Conservation (phyloP, 2,888 invertebrate genomes). For the Listrodromus nycthemerus region DNA sequence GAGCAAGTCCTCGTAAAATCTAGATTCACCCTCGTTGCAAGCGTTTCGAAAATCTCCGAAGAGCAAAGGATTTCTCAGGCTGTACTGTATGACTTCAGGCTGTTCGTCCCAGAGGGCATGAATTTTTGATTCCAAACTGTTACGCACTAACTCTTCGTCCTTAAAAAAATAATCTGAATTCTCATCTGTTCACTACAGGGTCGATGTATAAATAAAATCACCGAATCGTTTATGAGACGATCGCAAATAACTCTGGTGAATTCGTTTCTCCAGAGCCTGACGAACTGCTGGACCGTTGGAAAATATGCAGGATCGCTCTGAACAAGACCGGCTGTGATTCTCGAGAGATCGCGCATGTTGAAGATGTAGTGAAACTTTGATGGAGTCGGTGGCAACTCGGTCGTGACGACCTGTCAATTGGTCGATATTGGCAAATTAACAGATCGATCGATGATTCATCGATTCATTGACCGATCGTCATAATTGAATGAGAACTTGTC, state of each 20-base stretch:
- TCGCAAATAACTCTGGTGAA: slow-evolving; percentile 95
- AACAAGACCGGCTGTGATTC: slow-evolving; percentile 93
- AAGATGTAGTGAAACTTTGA: slow-evolving; percentile 98
- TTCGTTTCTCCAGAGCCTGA: slow-evolving; percentile 97
- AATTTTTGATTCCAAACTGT: slow-evolving; percentile 87
- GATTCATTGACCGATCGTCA: background rate
- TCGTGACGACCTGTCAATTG: slow-evolving; percentile 87
- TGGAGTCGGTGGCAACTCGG: slow-evolving; percentile 95
- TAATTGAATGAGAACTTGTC: too few species aligned
- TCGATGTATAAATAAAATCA: slow-evolving; percentile 75
- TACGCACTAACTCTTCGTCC: slow-evolving; percentile 89
- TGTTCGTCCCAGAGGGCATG: slow-evolving; percentile 86
- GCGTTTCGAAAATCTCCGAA: slow-evolving; percentile 96
- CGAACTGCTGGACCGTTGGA: slow-evolving; percentile 88
- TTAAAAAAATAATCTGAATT: slow-evolving; percentile 74
- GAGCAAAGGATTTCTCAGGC: slow-evolving; percentile 92
- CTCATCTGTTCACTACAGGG: slow-evolving; percentile 8
- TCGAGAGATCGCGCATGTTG: slow-evolving; percentile 95
- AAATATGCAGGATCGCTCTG: slow-evolving; percentile 91
- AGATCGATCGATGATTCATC: background rate
- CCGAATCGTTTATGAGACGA: slow-evolving; percentile 90
- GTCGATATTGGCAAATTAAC: background rate
- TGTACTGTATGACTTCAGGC: slow-evolving; percentile 87
- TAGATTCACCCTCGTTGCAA: slow-evolving; percentile 90
- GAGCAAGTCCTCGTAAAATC: slow-evolving; percentile 95